Conservation (phyloP, 1,140 invertebrate genomes). For the Rhagoletis pomonella region DNA sequence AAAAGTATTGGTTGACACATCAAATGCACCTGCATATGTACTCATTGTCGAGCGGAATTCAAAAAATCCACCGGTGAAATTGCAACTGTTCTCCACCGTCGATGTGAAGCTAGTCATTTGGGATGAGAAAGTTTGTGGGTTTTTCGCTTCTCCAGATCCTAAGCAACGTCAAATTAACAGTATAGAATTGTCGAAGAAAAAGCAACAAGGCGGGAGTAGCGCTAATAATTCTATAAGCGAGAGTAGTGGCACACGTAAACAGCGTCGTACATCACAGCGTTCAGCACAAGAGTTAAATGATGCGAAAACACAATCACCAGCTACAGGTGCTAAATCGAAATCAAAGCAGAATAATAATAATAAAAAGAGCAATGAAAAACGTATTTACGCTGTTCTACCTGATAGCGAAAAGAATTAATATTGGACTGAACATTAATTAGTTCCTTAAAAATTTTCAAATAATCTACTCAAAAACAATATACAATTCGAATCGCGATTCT, state of each 20-base stretch:
- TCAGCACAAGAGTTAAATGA: background rate
- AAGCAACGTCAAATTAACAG: conserved; percentile 55
- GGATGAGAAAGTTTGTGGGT: conserved; percentile 67
- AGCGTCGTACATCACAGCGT: background rate
- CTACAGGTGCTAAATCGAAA: background rate
- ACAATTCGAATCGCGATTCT: background rate
- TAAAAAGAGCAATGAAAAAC: background rate
- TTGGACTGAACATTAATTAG: background rate
- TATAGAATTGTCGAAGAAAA: conserved; percentile 44
- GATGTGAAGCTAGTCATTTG: conserved; percentile 64
- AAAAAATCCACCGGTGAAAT: conserved; percentile 61
- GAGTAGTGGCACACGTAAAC: conserved; percentile 1
- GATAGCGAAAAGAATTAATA: background rate
- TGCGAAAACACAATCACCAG: background rate
- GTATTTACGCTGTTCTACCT: background rate
- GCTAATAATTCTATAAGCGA: conserved; percentile 27
- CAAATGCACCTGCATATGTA: conserved; percentile 65
- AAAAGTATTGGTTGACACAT: conserved; percentile 65
- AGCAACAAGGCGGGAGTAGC: conserved; percentile 15
- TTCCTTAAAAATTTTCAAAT: background rate
- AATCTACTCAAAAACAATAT: background rate
- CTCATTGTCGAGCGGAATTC: conserved; percentile 63
- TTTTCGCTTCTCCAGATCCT: conserved; percentile 61
- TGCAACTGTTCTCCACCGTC: conserved; percentile 66
- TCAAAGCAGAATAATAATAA: conserved; percentile 12